Base-by-base conservation (phyloP, 1,140 invertebrate species). In the Vollenhovia emeryi region DNA sequence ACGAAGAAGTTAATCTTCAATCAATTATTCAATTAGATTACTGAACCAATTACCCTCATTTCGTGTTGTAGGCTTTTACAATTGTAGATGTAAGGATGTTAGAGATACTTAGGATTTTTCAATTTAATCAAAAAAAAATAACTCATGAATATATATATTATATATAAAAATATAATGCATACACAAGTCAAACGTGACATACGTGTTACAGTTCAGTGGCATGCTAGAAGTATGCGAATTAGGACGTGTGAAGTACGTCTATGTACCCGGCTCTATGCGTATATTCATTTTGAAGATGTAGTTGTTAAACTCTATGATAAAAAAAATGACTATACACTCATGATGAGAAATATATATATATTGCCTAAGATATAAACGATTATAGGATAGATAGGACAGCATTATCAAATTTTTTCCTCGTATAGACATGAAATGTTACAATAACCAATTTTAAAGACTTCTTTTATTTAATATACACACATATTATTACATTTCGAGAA, bases 361-460 rank as follows among this genome's bases (percentile, higher is more conserved):
- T 90, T 91, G 90, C 89, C 89, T 88, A 90, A 92, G 83, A 87
- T 86, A 87, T 86, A 89, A 86, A 89, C 88, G 80, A 86, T 75
- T 94, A 74, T 74, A 94, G 94, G 83, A 91, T 94, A 94, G 93
- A 92, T 94, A 94, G 94, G 93, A 91, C 78, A 91, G 89, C 87
- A 92, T 93, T 94, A 94, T 94, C 89, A 93, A 92, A 94, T 94
- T 94, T 92, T 93, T 92, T 93, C 88, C 74, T 90, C 73, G 78
- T 92, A 80, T 79, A 92, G 89, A 88, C 40, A 86, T 91, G 87
- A 89, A 92, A 84, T 91, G 88, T 92, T 93, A 92, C 64, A 89
- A 91, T 90, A 88, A 92, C 74, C 87, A 91, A 92, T 91, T 91
- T 92, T 91, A 84, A 90, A 90, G 75, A 91, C 85, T 87, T 90